These are phyloP conservation scores for Notarius lentiginosus DNA, from an alignment of 2,113 vertebrate genomes.

Conservation along the genomic window DNA sequence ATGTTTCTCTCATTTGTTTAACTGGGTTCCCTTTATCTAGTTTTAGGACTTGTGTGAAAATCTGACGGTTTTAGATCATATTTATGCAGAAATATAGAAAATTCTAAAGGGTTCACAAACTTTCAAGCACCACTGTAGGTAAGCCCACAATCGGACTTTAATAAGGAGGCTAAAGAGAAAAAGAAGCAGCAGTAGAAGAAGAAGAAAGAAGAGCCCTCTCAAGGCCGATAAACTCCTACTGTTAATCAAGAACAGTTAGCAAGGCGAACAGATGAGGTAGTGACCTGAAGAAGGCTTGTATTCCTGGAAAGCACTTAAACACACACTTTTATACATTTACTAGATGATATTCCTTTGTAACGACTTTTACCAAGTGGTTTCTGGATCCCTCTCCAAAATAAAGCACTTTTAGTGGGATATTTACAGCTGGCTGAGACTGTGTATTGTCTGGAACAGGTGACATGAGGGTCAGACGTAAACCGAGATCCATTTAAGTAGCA, in stretches of 20 bases:
- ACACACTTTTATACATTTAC: not conserved
- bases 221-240: conserved; percentile 1
- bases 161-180: not conserved
- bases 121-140: no score
- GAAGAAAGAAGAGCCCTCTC: not conserved
- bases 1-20: no score
- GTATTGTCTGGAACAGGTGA: conserved; percentile 23
- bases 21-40: no score
- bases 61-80: no score
- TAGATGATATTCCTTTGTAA: not conserved
- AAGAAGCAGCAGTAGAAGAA: not conserved
- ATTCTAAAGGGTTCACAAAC: no score
- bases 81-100: no score
- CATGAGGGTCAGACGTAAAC: conserved; percentile 30
- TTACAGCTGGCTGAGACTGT: conserved; percentile 23
- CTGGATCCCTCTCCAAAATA: conserved; percentile 10
- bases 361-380: conserved; percentile 13
- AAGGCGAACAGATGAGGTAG: conserved; percentile 1
- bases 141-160: not conserved
- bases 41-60: no score
- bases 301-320: conserved; percentile 9
- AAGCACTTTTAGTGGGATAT: conserved; percentile 29
- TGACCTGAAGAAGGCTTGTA: not conserved
- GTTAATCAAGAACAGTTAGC: conserved; percentile 29
- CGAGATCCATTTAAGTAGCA: conserved; percentile 8